A percentile compares a stretch with the other conserved stretches of the same genome.
phyloP scores from a whole-genome alignment of 2,888 invertebrate species.

The Dolichopus griseipennis region DNA sequence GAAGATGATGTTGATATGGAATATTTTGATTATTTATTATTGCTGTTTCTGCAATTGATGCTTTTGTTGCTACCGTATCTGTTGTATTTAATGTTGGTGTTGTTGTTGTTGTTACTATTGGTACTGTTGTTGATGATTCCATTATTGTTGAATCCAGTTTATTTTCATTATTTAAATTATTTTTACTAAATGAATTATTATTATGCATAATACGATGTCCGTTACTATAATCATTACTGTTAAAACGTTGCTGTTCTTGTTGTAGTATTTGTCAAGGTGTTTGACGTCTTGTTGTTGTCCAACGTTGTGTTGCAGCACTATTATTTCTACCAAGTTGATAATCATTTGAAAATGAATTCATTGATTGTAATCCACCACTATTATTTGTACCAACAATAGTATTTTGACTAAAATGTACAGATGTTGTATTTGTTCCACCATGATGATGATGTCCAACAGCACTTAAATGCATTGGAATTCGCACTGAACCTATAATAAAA shows the following conservation, averaged over 20 bases:
- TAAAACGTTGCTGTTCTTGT: background rate
- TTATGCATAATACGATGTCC: background rate
- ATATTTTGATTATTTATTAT: background rate
- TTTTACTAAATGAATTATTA: slow-evolving; percentile 9
- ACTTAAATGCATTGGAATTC: slow-evolving; percentile 37
- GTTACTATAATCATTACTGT: background rate
- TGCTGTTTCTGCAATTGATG: background rate
- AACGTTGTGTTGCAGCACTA: slow-evolving; percentile 22
- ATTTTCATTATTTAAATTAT: background rate
- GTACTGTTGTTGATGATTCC: background rate
- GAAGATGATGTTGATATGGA: background rate
- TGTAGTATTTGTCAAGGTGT: background rate
- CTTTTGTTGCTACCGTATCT: background rate
- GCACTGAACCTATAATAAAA: slow-evolving; percentile 36
- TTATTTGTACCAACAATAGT: slow-evolving; percentile 11
- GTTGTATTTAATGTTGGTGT: background rate
- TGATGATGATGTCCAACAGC: slow-evolving; percentile 11
- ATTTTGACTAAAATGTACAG: slow-evolving; percentile 9
- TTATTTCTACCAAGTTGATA: slow-evolving; percentile 23
- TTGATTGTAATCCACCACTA: slow-evolving; percentile 23
- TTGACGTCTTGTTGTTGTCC: slow-evolving; percentile 24
- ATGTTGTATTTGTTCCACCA: slow-evolving; percentile 20
- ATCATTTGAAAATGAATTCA: slow-evolving; percentile 28
- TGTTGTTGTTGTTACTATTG: background rate
- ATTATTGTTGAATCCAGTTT: background rate